These are phyloP conservation scores for Loris lydekkerianus DNA, from an alignment of 2,797 vertebrate genomes.

Conservation along the genomic window DNA sequence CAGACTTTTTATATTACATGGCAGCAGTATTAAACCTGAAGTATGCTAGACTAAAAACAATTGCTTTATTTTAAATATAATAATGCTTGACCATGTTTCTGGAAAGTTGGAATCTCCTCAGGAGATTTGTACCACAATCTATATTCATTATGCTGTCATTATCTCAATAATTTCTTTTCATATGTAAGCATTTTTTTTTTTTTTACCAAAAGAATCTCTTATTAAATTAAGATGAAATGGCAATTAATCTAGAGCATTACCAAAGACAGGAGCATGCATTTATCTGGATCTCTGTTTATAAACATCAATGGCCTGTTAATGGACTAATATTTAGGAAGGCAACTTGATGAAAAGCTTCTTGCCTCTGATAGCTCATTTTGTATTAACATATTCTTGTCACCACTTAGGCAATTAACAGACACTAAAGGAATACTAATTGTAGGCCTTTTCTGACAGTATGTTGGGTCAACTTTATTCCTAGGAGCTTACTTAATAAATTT, in stretches of 20 bases:
- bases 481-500: neutral
- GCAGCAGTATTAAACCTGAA: constrained; percentile 15
- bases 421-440: constrained; percentile 79
- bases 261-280: constrained; percentile 68
- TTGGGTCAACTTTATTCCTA: constrained; percentile 68
- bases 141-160: constrained; percentile 81
- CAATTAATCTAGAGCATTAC: constrained; percentile 82
- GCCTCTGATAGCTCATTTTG: constrained; percentile 75
- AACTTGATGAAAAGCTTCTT: constrained; percentile 80
- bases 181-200: constrained; percentile 74
- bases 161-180: constrained; percentile 81
- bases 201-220: constrained; percentile 69
- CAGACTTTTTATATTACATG: constrained; percentile 10
- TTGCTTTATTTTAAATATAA: constrained; percentile 62
- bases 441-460: constrained; percentile 64
- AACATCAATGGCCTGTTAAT: constrained; percentile 76
- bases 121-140: constrained; percentile 79
- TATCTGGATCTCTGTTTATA: constrained; percentile 78
- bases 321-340: constrained; percentile 76
- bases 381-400: constrained; percentile 83
- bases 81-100: constrained; percentile 68
- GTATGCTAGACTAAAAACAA: constrained; percentile 29
- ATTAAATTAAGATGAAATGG: constrained; percentile 84
- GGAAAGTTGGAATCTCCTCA: constrained; percentile 52
- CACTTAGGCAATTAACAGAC: constrained; percentile 84